Evolutionary conservation across 2,113 vertebrate genomes (phyloP).

Genomic region (Rhipidura dahli): DNA sequence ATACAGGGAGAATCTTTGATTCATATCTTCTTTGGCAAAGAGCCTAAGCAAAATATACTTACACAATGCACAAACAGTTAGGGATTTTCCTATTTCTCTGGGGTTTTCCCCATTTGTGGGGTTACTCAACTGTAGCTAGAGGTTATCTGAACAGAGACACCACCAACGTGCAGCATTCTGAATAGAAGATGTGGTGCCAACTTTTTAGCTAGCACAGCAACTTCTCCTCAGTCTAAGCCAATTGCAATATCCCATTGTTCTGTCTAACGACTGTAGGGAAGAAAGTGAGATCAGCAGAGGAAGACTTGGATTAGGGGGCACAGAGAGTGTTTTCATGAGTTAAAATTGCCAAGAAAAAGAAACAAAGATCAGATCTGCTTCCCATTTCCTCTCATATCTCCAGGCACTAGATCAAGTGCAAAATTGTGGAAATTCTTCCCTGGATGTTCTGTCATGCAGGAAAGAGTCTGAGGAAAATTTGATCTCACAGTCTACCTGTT

Average conservation of each 20-base stretch:
- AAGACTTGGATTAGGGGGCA: neutral
- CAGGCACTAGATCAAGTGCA: neutral
- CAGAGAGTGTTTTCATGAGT: neutral
- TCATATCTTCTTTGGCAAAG: constrained; percentile 32
- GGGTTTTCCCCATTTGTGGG: constrained; percentile 56
- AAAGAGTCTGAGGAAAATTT: neutral
- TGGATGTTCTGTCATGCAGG: neutral
- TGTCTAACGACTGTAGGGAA: neutral
- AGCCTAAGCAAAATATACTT: constrained; percentile 48
- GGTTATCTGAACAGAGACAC: constrained; percentile 60
- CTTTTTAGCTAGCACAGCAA: constrained; percentile 27
- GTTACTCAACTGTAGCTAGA: constrained; percentile 46
- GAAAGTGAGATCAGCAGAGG: constrained; percentile 6
- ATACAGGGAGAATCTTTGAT: constrained; percentile 5
- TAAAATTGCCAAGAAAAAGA: constrained; percentile 9
- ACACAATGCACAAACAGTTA: constrained; percentile 49
- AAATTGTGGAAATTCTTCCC: neutral
- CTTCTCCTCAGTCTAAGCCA: neutral
- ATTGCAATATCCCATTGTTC: neutral
- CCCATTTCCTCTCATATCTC: neutral
- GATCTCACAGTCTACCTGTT: neutral
- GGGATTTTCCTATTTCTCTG: constrained; percentile 64
- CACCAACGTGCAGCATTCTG: neutral
- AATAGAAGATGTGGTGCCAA: constrained; percentile 49
- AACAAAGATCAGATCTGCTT: neutral